Base-by-base conservation (phyloP, 2,113 vertebrate genomes). In the Thymallus thymallus region DNA sequence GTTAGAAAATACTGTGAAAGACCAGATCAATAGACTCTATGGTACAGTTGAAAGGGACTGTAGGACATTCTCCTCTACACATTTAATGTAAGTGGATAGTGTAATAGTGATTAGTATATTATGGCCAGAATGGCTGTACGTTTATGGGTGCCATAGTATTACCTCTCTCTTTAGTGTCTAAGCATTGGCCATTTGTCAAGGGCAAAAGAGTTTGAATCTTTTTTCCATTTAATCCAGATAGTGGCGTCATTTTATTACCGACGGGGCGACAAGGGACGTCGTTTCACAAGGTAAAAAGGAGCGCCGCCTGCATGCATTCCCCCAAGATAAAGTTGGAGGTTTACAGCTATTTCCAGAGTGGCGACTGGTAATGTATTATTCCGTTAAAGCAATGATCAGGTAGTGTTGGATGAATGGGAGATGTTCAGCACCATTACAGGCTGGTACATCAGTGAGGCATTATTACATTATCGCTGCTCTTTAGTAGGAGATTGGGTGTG, bases 391-490 rank as follows among this genome's bases (percentile, higher is more conserved):
- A 93, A 93, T 93, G 92, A 93, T 95, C 95, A 96, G 95, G 94
- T 95, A 94, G 93, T 91, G 92, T 95, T 94, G 95, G 94, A 95
- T 95, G 95, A 95, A 95, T 95, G 94, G 93, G 93, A 94, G 94
- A 93, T 94, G 95, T 95, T 95, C 94, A 93, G 94, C 93, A 94
- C 94, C 95, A 96, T 96, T 95, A 95, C 95, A 89, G 94, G 91
- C 93, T 92, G 94, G 93, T 93, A 95, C 94, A 95, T 95, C 94
- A 94, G 93, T 93, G 94, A 93, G 94, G 95, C 94, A 94, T 96
- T 95, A 95, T 95, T 95, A 95, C 95, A 95, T 95, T 95, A 95
- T 93, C 93, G 92, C 93, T 94, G 95, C 94, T 95, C 94, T 95
- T 95, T 96, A 95, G 95, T 93, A 94, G 94, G 94, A 93, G 94